Evolutionary conservation across 1,140 invertebrate genomes (phyloP), one percentile per base, ranked within the genome.

Genomic region (Leptopilina clavipes): DNA sequence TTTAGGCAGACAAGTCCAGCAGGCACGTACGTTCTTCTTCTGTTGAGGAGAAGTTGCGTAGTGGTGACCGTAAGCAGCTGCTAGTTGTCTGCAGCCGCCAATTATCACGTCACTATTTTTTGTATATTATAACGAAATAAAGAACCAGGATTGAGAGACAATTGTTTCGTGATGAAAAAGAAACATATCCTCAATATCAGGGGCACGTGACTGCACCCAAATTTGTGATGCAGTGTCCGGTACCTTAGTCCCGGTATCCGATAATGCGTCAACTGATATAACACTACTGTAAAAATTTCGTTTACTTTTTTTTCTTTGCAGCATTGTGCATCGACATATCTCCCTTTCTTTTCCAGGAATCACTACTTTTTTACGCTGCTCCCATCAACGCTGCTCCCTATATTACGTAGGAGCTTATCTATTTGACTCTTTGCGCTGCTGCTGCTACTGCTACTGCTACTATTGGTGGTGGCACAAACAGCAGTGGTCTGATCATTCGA

Each of bases 301-400:
- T 59, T 59, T 65, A 31, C 19, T 65, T n/a, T 65, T 79, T 78
- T 75, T 72, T 79, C 48, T 79, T 73, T 72, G 72, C 80, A 78
- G 72, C 85, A 86, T 88, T 75, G 79, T 79, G 82, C 82, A 83
- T 82, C 85, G 81, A 86, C 85, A 87, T 83, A 75, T 79, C 75
- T 73, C 56, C 70, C 12, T 75, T 74, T 14, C 48, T 75, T 1
- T 19, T 14, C 45, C 31, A 73, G 37, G 14, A 17, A 7, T 74
- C 74, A 31, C 25, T 14, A 25, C 59, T 11, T 31, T 65, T 12
- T 52, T n/a, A n/a, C 48, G 48, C 48, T 52, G 14, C 14, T 52
- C 17, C 48, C 6, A 52, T 52, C 1, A 52, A 52, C 48, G n/a
- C n/a, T n/a, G n/a, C n/a, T 14, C 44, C 44, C 10, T 40, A 8